These are phyloP conservation scores for Regulus satrapa DNA, from an alignment of 2,113 vertebrate species.

Conservation along the genomic window DNA sequence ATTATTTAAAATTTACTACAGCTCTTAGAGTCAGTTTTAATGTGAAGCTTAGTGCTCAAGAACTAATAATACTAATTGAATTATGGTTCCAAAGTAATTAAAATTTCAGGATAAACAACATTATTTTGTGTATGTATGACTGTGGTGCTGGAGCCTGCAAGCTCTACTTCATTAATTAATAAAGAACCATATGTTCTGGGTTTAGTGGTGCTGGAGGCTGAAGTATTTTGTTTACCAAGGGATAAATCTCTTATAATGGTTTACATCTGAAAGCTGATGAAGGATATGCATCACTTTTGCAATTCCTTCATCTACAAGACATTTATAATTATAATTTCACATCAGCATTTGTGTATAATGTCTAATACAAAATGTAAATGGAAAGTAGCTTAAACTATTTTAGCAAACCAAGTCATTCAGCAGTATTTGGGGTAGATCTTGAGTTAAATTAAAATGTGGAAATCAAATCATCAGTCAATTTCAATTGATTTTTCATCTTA, in stretches of 20 bases:
- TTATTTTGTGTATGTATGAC: neutral
- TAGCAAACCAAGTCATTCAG: neutral
- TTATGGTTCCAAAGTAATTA: conserved; percentile 48
- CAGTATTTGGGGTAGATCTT: neutral
- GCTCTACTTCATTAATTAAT: conserved; percentile 45
- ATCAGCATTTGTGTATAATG: neutral
- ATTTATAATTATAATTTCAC: conserved; percentile 1
- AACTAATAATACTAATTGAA: conserved; percentile 41
- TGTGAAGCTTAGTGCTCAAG: neutral
- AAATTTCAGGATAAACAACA: conserved; percentile 16
- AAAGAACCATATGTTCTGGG: neutral
- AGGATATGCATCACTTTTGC: neutral
- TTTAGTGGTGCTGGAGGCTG: neutral
- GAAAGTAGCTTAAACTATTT: neutral
- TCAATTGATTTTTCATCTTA: neutral
- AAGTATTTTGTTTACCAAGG: conserved; percentile 25
- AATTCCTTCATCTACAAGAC: neutral
- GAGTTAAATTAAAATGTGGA: neutral
- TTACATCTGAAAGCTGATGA: conserved; percentile 9
- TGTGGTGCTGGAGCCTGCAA: neutral
- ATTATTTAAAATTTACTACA: neutral
- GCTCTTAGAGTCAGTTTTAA: conserved; percentile 40
- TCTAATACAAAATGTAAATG: neutral
- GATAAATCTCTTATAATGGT: conserved; percentile 20
- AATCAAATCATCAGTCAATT: neutral